A percentile compares a stretch with the other conserved stretches of the same genome.
phyloP scores from a whole-genome alignment of 2,888 invertebrate genomes.

The Catocala nupta region DNA sequence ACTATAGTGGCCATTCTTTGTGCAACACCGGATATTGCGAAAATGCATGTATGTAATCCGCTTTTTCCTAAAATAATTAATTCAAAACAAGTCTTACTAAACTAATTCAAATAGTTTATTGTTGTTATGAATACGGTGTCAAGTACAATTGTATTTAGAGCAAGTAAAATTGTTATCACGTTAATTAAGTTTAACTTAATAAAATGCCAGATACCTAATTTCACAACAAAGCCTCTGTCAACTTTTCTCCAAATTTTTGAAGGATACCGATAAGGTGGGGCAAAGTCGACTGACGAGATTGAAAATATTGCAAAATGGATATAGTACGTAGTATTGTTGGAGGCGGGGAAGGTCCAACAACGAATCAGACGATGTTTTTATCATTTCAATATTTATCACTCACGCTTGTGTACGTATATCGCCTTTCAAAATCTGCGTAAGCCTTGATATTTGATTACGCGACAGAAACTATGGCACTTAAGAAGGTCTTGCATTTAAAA shows the following conservation, averaged over 20 bases:
- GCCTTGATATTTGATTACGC: constrained; percentile 23
- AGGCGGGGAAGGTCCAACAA: constrained; percentile 7
- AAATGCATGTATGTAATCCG: background rate
- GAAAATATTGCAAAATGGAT: constrained; percentile 40
- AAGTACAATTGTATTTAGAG: constrained; percentile 8
- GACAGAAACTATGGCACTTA: no score
- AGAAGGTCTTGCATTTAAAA: no score
- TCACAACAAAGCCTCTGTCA: constrained; percentile 46
- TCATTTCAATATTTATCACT: no score
- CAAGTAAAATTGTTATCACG: constrained; percentile 16
- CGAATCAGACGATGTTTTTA: background rate
- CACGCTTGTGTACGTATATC: no score
- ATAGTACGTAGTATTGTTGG: constrained; percentile 5
- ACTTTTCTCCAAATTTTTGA: constrained; percentile 46
- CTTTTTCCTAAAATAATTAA: no score
- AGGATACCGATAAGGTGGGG: constrained; percentile 45
- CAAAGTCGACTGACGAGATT: constrained; percentile 31
- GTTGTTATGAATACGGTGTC: constrained; percentile 2
- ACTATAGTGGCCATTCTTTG: background rate
- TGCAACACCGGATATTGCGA: background rate
- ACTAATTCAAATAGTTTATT: no score
- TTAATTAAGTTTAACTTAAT: constrained; percentile 45
- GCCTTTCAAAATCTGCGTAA: background rate
- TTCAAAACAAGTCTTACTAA: no score
- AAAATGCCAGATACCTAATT: constrained; percentile 48